Percentiles rank a stretch among this genome's conserved stretches.
Conservation (phyloP, 2,797 vertebrate genomes). For the Microtus agrestis region DNA sequence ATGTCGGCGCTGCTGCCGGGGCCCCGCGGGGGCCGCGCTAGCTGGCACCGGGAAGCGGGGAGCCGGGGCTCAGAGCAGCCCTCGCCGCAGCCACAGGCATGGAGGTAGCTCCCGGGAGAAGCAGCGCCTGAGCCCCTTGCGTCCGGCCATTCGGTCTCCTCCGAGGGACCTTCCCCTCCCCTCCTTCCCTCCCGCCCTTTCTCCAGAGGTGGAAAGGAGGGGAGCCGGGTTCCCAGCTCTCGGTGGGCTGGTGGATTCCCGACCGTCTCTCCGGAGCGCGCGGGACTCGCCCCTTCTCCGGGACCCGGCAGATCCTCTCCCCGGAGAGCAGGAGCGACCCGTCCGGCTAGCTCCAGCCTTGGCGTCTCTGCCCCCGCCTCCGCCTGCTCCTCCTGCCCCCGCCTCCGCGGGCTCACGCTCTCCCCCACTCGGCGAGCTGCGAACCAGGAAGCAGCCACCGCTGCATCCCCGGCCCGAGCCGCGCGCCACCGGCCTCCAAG, state of each 20-base stretch:
- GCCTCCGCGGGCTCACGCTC: constrained; percentile 77
- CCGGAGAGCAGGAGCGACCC: constrained; percentile 76
- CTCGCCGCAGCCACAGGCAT: constrained; percentile 42
- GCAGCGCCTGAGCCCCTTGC: constrained; percentile 54
- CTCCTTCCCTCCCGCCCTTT: constrained; percentile 48
- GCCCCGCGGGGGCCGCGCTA: constrained; percentile 24
- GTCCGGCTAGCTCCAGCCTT: constrained; percentile 74
- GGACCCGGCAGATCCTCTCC: constrained; percentile 64
- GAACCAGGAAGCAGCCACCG: constrained; percentile 80
- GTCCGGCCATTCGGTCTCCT: constrained; percentile 70
- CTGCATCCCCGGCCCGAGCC: neutral
- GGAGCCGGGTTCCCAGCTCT: constrained; percentile 73
- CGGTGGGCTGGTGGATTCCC: neutral
- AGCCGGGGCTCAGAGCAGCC: constrained; percentile 68
- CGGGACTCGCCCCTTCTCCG: constrained; percentile 63
- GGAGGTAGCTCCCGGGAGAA: constrained; percentile 59
- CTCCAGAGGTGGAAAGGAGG: constrained; percentile 78
- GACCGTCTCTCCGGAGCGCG: neutral
- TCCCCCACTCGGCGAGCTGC: constrained; percentile 70
- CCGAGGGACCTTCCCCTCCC: constrained; percentile 62
- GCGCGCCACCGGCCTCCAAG: constrained; percentile 30
- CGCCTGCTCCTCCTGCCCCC: constrained; percentile 65
- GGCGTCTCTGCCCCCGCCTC: constrained; percentile 66
- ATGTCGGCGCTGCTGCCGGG: constrained; percentile 52
- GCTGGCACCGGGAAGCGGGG: constrained; percentile 18